Conservation (phyloP, 2,113 vertebrate genomes). For the Pelodiscus sinensis region DNA sequence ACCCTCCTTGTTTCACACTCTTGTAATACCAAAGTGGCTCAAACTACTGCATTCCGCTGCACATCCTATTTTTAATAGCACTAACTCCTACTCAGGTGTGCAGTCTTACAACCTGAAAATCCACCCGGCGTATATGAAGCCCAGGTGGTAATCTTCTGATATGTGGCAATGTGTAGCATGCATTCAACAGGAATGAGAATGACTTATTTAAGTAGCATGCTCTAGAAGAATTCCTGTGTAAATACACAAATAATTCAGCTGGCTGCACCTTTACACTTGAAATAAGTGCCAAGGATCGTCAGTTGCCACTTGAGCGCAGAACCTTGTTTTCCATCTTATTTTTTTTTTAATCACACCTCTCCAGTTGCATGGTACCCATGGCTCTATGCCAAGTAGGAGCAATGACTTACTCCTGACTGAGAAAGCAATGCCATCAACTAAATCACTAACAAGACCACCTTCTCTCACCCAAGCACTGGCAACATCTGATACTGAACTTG, state of each 20-base stretch:
- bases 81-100: neutral
- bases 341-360: too few species aligned
- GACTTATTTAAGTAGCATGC: accelerated
- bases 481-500: neutral
- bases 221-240: accelerated
- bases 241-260: neutral
- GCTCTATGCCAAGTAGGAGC: accelerated
- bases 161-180: neutral
- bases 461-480: neutral
- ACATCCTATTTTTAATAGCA: neutral
- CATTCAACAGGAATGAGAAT: accelerated
- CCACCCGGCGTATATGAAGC: neutral
- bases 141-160: neutral
- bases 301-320: neutral
- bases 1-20: accelerated
- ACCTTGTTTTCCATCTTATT: accelerated
- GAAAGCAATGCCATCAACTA: accelerated
- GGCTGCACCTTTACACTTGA: neutral
- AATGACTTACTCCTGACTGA: neutral
- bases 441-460: neutral
- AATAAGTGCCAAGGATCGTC: neutral
- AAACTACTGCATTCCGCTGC: neutral
- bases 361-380: accelerated
- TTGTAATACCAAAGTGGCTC: neutral
- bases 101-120: neutral